Conservation (phyloP, 2,888 invertebrate genomes). For the Thera britannica region DNA sequence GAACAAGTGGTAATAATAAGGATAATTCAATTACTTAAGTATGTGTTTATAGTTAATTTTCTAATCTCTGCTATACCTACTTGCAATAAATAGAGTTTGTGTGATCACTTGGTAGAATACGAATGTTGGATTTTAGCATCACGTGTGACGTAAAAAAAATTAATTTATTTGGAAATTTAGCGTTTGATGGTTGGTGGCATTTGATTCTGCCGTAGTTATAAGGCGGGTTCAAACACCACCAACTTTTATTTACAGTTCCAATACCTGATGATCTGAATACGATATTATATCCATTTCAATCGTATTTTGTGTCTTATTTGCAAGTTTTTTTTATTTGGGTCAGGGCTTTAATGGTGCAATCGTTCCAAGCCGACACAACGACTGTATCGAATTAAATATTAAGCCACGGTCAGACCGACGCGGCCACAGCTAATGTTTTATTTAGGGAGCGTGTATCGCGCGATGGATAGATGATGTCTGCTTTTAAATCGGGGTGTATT, state of each 20-base stretch:
- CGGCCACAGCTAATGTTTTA: background rate
- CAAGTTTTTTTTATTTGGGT: conserved; percentile 2
- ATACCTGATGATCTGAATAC: background rate
- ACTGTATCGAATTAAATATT: conserved; percentile 27
- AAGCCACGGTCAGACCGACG: conserved; percentile 2
- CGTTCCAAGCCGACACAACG: conserved; percentile 10
- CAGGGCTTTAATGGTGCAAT: conserved; percentile 5
- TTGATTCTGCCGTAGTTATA: background rate
- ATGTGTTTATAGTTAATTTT: too few species aligned
- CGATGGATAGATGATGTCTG: background rate
- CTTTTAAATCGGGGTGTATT: background rate
- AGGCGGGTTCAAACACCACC: background rate
- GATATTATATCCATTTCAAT: background rate
- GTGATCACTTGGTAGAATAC: too few species aligned
- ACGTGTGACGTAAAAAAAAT: too few species aligned
- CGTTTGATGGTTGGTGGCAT: too few species aligned
- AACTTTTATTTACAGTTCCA: background rate
- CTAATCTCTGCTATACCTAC: too few species aligned
- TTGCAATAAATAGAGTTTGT: too few species aligned
- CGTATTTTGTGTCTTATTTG: background rate
- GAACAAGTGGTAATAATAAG: too few species aligned
- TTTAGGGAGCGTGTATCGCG: background rate
- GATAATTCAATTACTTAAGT: too few species aligned
- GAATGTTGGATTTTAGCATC: too few species aligned
- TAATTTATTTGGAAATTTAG: too few species aligned